Percentiles rank a stretch among this genome's conserved stretches.
phyloP scores from a whole-genome alignment of 2,113 vertebrate genomes.

The Zosterops borbonicus region DNA sequence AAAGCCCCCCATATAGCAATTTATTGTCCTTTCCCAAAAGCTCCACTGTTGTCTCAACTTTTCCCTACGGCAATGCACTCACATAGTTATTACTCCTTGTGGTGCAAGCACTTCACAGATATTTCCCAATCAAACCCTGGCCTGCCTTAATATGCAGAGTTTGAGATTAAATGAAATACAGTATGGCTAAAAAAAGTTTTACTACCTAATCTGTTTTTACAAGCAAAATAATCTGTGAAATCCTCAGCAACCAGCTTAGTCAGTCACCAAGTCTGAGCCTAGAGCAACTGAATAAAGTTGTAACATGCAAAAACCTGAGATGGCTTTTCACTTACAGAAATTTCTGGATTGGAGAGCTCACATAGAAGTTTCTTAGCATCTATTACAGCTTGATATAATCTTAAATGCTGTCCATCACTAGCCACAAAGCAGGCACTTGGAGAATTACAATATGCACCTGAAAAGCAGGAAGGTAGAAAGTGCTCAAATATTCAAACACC shows the following conservation, averaged over 20 bases:
- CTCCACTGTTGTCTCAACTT: neutral
- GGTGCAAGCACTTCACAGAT: neutral
- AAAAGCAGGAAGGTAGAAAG: neutral
- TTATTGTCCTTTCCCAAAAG: neutral
- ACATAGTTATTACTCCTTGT: neutral
- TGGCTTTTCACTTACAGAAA: constrained; percentile 85
- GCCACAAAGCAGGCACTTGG: constrained; percentile 98
- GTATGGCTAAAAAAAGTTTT: neutral
- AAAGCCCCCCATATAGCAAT: neutral
- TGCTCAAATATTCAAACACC: neutral
- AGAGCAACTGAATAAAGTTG: neutral
- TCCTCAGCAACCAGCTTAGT: neutral
- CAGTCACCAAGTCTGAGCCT: neutral
- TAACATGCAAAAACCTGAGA: neutral
- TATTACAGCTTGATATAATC: constrained; percentile 95
- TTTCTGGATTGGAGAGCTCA: constrained; percentile 94
- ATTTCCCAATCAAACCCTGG: neutral
- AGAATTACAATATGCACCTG: constrained; percentile 95
- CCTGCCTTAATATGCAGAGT: neutral
- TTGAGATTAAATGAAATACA: neutral
- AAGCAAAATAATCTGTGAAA: neutral
- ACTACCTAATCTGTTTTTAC: neutral
- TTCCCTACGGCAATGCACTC: neutral
- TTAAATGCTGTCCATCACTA: constrained; percentile 91
- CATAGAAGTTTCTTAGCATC: constrained; percentile 95